Percentiles rank a stretch among this genome's conserved stretches.
phyloP scores from a whole-genome alignment of 1,140 invertebrate genomes.

The Paraescarpia echinospica region DNA sequence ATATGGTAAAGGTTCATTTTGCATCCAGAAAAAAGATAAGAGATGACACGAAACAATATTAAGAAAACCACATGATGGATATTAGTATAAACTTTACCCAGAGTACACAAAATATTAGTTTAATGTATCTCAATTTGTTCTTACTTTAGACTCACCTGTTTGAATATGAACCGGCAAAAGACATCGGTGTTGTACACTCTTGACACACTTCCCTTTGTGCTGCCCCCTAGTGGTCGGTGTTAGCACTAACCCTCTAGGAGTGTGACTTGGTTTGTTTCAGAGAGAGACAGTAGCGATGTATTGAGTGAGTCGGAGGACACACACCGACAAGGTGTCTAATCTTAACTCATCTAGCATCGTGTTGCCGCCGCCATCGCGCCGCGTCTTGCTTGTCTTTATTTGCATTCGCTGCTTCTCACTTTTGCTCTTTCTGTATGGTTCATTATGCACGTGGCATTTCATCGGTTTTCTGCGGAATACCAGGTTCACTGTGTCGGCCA shows the following conservation, averaged over 20 bases:
- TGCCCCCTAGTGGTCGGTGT: not conserved
- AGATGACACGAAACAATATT: not conserved
- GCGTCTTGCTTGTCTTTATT: not conserved
- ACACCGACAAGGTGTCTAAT: not conserved
- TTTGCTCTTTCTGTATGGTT: not conserved
- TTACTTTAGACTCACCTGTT: not conserved
- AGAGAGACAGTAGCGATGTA: not conserved
- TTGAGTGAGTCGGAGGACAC: not conserved
- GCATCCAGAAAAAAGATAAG: not conserved
- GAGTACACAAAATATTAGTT: not conserved
- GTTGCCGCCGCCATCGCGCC: not conserved
- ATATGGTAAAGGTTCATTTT: not conserved
- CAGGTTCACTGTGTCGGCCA: not conserved
- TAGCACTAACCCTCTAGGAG: not conserved
- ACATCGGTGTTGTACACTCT: not conserved
- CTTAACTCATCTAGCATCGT: not conserved
- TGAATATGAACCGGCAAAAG: not conserved
- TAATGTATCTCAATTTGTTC: not conserved
- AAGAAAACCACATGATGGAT: not conserved
- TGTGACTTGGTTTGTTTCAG: not conserved
- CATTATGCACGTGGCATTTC: not conserved
- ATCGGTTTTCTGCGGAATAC: not conserved
- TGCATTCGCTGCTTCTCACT: slow-evolving; percentile 8
- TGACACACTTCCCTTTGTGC: not conserved
- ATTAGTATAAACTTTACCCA: not conserved